Evolutionary conservation across 2,888 invertebrate genomes (phyloP), one percentile per base, ranked within the genome.

Genomic region (Scelioninae gen. 2): DNA sequence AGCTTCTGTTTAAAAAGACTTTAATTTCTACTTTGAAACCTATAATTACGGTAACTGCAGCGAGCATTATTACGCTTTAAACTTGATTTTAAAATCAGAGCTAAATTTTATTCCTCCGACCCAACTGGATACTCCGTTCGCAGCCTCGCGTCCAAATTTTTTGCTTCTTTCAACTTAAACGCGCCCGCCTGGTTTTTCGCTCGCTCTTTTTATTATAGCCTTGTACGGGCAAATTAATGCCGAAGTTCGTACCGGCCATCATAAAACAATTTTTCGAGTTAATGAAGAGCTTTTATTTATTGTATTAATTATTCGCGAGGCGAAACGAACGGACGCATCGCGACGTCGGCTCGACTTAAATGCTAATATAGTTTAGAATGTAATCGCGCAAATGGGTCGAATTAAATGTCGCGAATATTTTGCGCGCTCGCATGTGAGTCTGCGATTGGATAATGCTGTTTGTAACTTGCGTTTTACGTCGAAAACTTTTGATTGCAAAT

Each of bases 401-500:
- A 57, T 57, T 31, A 57, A 43, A 39, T 43, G 57, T 57, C 31
- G 18, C 16, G 31, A 57, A 57, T 43, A 57, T 43, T 43, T 57
- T 18, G 31, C 19, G 18, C 31, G n/a, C 31, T 19, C 10, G 28
- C 39, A 41, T n/a, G 25, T 16, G 25, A 39, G 39, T 19, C 13
- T 15, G 22, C n/a, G 13, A 45, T 58, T 46, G 58, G 58, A 46
- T 50, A 61, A 50, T 13, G 19, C 28, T 39, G 19, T 61, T 61
- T 50, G 39, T 31, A 41, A 61, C 41, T 41, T 39, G 25, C 19
- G 31, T 41, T 61, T 61, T 61, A 50, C 41, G 10, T 33, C 9
- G 50, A 6, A 6, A 50, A 61, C 50, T 61, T 61, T 48, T 50
- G 61, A 50, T 39, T 41, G 43, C 41, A 43, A 61, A 61, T 50